phyloP scores from a whole-genome alignment of 2,797 vertebrate species.

The Simalia tracyae region DNA sequence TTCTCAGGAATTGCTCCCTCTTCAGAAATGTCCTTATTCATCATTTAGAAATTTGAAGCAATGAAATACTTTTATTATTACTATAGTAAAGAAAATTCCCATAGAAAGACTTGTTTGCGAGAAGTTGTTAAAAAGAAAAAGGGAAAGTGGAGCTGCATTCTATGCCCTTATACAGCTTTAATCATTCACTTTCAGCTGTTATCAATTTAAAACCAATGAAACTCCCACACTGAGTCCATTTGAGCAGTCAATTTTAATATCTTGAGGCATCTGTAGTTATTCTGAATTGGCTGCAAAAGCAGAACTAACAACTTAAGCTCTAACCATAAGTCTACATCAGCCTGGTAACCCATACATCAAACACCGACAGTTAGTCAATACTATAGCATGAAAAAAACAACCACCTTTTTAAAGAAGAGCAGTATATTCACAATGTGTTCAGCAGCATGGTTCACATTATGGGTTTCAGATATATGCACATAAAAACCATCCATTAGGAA shows the following conservation, averaged over 20 bases:
- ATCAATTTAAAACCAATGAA: conserved; percentile 86
- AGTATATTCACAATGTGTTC: conserved; percentile 82
- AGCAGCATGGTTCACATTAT: conserved; percentile 72
- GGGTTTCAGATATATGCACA: conserved; percentile 56
- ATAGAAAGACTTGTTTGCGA: conserved; percentile 75
- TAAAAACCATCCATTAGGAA: conserved; percentile 61
- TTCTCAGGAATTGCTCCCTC: conserved; percentile 76
- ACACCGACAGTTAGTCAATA: conserved; percentile 93
- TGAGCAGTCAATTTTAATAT: conserved; percentile 91
- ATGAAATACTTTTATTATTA: conserved; percentile 69
- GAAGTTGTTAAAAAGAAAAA: conserved; percentile 60
- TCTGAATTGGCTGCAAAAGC: conserved; percentile 87
- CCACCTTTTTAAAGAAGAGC: conserved; percentile 86
- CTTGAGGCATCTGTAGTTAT: conserved; percentile 90
- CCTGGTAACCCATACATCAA: conserved; percentile 91
- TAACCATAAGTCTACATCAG: conserved; percentile 90
- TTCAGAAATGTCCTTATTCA: conserved; percentile 77
- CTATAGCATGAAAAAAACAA: conserved; percentile 86
- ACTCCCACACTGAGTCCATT: conserved; percentile 85
- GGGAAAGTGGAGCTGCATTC: conserved; percentile 67
- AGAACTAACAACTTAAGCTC: conserved; percentile 97
- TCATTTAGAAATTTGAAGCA: conserved; percentile 77
- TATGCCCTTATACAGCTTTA: conserved; percentile 80
- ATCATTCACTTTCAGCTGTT: conserved; percentile 84
- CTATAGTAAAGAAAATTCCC: conserved; percentile 78